Base-by-base conservation (phyloP, 2,113 vertebrate species). In the Gopherus flavomarginatus region DNA sequence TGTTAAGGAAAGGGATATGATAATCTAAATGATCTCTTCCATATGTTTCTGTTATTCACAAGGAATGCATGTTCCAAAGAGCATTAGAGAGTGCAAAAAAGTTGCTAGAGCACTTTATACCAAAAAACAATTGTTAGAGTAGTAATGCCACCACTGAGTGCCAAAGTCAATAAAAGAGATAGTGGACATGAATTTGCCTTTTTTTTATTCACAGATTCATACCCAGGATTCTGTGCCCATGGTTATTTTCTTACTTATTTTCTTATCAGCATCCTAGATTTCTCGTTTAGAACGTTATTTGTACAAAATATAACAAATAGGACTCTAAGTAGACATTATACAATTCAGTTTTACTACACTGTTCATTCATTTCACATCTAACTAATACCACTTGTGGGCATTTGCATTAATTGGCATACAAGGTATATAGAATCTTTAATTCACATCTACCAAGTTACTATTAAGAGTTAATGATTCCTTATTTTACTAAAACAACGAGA, bases 341-440 rank as follows among this genome's bases (percentile, higher is more conserved):
- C 92, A 90, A 85, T 53, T 26, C 1, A 84, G 11, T 84, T 90
- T 62, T 2, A 75, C 44, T 85, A 95, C 79, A 22, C n/a, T 92
- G 49, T 83, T 96, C 53, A 50, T 59, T 95, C 54, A 81, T 94
- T 94, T 95, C 17, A 65, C 95, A 38, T 69, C 85, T 87, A 91
- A 85, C 85, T 92, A 94, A 88, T 93, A 89, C 38, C 69, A 47
- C 29, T 57, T 96, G 86, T 93, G 50, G 85, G 59, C 44, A 91
- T 5, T 24, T 92, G 84, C 83, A 96, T 90, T 95, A 83, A 90
- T 90, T 44, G 52, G 81, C 79, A 12, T 24, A 38, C 21, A 96
- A 93, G 31, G 26, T 95, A 62, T 80, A 80, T 83, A 52, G 81
- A 69, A 78, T 81, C 35, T n/a, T 82, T 81, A 69, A 72, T 83